These are phyloP conservation scores for Eupithecia centaureata DNA, from an alignment of 2,888 invertebrate genomes.

Conservation along the genomic window DNA sequence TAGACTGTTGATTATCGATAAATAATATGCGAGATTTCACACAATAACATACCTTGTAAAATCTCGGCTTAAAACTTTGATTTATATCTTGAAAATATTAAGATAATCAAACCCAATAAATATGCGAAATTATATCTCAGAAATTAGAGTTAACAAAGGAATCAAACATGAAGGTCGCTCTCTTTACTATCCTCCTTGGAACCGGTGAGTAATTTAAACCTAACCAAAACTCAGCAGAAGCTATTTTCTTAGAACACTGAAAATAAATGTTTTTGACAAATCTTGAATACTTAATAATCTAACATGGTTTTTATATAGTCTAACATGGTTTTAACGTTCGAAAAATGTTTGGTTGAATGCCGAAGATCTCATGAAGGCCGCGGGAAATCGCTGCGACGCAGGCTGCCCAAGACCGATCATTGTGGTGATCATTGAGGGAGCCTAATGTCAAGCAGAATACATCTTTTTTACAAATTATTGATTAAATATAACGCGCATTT, in stretches of 20 bases:
- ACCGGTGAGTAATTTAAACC: slow-evolving; percentile 37
- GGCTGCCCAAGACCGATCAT: background rate
- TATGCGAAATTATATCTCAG: background rate
- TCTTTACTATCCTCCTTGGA: slow-evolving; percentile 27
- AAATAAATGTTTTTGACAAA: no score
- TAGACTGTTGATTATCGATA: background rate
- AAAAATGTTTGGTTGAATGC: background rate
- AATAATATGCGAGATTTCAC: background rate
- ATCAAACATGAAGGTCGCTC: slow-evolving; percentile 34
- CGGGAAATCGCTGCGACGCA: background rate
- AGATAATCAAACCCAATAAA: slow-evolving; percentile 11
- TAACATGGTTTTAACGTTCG: background rate
- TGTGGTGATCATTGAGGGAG: background rate
- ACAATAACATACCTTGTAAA: no score
- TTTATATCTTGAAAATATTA: slow-evolving; percentile 1
- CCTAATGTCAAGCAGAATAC: background rate
- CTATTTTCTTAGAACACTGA: background rate
- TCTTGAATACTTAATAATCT: background rate
- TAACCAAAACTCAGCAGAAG: background rate
- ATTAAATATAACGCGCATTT: background rate
- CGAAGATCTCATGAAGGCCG: background rate
- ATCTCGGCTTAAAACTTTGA: no score
- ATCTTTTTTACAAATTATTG: background rate
- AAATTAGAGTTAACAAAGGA: background rate
- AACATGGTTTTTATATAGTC: no score